Percentiles rank a stretch among this genome's conserved stretches.
These are phyloP conservation scores for Rhynchotus rufescens DNA, from an alignment of 2,797 vertebrate species.

Conservation along the genomic window DNA sequence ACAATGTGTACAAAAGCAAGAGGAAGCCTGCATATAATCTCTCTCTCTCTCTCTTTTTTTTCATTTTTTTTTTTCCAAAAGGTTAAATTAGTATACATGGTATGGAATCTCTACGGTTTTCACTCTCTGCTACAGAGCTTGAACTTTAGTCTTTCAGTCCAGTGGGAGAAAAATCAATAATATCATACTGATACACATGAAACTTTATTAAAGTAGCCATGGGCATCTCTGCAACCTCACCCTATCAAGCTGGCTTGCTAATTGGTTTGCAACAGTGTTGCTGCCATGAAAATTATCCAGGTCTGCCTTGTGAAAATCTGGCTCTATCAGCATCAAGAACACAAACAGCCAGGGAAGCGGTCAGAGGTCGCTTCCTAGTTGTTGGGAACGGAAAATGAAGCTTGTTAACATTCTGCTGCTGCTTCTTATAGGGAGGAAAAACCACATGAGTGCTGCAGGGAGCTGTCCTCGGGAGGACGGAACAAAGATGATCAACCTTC, in stretches of 20 bases:
- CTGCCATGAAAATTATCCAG: slow-evolving; percentile 44
- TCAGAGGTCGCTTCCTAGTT: slow-evolving; percentile 40
- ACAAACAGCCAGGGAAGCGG: slow-evolving; percentile 48
- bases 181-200: slow-evolving; percentile 54
- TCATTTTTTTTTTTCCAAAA: fast-evolving
- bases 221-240: slow-evolving; percentile 43
- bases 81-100: slow-evolving; percentile 19
- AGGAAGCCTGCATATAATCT: not conserved
- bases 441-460: not conserved
- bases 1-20: slow-evolving; percentile 17
- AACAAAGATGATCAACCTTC: slow-evolving; percentile 51
- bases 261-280: slow-evolving; percentile 54
- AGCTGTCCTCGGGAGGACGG: slow-evolving; percentile 42
- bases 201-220: slow-evolving; percentile 68
- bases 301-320: slow-evolving; percentile 62
- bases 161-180: slow-evolving; percentile 63
- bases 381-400: slow-evolving; percentile 63
- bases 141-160: slow-evolving; percentile 54
- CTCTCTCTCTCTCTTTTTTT: fast-evolving
- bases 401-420: slow-evolving; percentile 73
- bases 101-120: not conserved
- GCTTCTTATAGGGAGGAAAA: slow-evolving; percentile 22
- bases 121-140: slow-evolving; percentile 15
- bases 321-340: slow-evolving; percentile 57
- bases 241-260: slow-evolving; percentile 66